Percentiles rank a stretch among this genome's conserved stretches.
phyloP scores from a whole-genome alignment of 1,140 invertebrate species.

The Drosophila azteca region DNA sequence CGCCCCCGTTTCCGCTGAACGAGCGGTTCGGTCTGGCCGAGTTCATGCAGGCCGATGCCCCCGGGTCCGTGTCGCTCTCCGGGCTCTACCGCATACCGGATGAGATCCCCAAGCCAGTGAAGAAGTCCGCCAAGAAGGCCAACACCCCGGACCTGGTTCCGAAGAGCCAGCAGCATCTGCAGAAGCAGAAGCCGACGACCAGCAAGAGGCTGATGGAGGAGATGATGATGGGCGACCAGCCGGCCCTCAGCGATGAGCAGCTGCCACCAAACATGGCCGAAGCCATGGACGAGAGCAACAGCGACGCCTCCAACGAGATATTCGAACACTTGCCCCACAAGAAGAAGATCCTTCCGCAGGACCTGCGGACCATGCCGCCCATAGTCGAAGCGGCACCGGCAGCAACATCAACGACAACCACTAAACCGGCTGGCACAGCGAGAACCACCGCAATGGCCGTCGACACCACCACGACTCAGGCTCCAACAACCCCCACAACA shows the following conservation, averaged over 20 bases:
- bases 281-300: slow-evolving; percentile 50
- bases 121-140: slow-evolving; percentile 76
- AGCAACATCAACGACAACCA: background rate
- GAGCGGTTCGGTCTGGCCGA: slow-evolving; percentile 57
- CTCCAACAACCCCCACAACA: background rate
- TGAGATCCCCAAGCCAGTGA: slow-evolving; percentile 74
- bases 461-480: slow-evolving; percentile 8
- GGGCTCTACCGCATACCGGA: slow-evolving; percentile 58
- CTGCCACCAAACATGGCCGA: slow-evolving; percentile 25
- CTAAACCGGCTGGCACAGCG: background rate
- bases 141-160: slow-evolving; percentile 44
- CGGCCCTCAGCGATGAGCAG: slow-evolving; percentile 59
- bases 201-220: slow-evolving; percentile 48
- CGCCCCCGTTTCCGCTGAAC: slow-evolving; percentile 4
- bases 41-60: slow-evolving; percentile 70
- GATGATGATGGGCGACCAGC: slow-evolving; percentile 83
- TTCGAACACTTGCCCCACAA: slow-evolving; percentile 73
- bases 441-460: background rate
- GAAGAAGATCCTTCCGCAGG: slow-evolving; percentile 73
- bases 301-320: slow-evolving; percentile 75
- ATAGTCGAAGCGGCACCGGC: slow-evolving; percentile 39
- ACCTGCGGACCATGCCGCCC: slow-evolving; percentile 63
- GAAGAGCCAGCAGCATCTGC: slow-evolving; percentile 47
- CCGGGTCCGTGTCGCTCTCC: slow-evolving; percentile 28
- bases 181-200: slow-evolving; percentile 22